phyloP scores from a whole-genome alignment of 2,888 invertebrate genomes.

The Herminia tarsipennalis region DNA sequence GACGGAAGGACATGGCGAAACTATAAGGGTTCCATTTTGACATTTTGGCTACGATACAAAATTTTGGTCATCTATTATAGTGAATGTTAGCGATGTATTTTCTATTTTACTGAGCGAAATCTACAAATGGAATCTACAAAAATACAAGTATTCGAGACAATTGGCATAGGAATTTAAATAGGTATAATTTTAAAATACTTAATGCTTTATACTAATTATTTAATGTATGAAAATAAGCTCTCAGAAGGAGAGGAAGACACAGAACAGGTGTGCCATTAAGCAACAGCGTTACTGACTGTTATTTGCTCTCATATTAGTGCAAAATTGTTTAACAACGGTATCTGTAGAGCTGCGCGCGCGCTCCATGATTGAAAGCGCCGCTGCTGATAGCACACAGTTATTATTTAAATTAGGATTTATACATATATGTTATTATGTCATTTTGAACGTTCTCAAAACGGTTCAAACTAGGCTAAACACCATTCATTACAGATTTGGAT shows the following conservation, averaged over 20 bases:
- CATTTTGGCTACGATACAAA: too few species aligned
- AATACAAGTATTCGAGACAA: too few species aligned
- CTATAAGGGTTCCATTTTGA: too few species aligned
- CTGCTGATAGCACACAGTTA: conserved; percentile 28
- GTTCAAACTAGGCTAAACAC: not conserved
- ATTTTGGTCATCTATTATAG: too few species aligned
- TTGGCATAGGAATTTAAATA: too few species aligned
- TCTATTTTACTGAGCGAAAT: too few species aligned
- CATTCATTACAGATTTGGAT: not conserved
- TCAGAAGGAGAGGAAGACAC: not conserved
- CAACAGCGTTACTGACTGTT: conserved; percentile 41
- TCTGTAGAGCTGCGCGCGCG: conserved; percentile 31
- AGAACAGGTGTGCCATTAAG: conserved; percentile 4
- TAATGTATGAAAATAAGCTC: too few species aligned
- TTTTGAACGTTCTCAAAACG: conserved; percentile 9
- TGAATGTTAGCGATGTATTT: too few species aligned
- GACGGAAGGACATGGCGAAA: too few species aligned
- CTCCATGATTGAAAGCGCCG: conserved; percentile 33
- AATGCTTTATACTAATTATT: too few species aligned
- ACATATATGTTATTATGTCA: conserved; percentile 21
- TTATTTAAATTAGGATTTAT: conserved; percentile 35
- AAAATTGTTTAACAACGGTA: conserved; percentile 49
- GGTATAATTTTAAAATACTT: too few species aligned
- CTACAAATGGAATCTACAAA: too few species aligned
- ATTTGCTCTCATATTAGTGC: conserved; percentile 46